Conservation (phyloP, 2,113 vertebrate genomes). For the Circaetus cinerascens region DNA sequence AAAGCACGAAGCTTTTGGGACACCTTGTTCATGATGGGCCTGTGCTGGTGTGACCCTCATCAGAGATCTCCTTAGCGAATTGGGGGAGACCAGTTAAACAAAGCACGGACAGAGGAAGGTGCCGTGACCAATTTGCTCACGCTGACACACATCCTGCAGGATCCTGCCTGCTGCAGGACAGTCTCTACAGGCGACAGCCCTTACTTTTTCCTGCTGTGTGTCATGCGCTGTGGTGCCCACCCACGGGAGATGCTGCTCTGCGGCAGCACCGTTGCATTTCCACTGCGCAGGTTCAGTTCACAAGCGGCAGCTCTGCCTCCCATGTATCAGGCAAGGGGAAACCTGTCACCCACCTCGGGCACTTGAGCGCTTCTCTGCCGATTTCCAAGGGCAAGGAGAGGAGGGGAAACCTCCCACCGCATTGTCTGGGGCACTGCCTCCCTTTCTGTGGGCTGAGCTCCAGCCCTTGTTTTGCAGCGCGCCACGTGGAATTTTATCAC, state of each 20-base stretch:
- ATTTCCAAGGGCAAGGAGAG: neutral
- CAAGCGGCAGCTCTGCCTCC: accelerated
- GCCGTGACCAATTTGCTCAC: accelerated
- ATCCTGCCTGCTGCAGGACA: neutral
- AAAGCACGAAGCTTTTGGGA: neutral
- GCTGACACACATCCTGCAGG: neutral
- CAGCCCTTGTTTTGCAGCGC: constrained; percentile 41
- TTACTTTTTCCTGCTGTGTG: neutral
- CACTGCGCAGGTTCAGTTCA: accelerated
- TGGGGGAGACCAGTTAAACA: neutral
- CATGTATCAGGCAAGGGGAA: neutral
- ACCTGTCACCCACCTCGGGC: neutral
- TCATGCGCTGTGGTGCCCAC: neutral
- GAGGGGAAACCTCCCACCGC: neutral
- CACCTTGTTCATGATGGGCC: neutral
- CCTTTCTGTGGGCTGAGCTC: neutral
- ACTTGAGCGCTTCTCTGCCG: accelerated
- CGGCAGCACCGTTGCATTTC: neutral
- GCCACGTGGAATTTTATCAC: constrained; percentile 49
- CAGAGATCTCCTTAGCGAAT: neutral
- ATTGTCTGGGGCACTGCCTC: neutral
- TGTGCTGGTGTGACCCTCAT: neutral
- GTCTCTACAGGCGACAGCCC: neutral
- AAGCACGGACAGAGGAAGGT: neutral
- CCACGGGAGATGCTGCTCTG: neutral